These are phyloP conservation scores for Yponomeuta cagnagella DNA, from an alignment of 2,888 invertebrate species.

Conservation along the genomic window DNA sequence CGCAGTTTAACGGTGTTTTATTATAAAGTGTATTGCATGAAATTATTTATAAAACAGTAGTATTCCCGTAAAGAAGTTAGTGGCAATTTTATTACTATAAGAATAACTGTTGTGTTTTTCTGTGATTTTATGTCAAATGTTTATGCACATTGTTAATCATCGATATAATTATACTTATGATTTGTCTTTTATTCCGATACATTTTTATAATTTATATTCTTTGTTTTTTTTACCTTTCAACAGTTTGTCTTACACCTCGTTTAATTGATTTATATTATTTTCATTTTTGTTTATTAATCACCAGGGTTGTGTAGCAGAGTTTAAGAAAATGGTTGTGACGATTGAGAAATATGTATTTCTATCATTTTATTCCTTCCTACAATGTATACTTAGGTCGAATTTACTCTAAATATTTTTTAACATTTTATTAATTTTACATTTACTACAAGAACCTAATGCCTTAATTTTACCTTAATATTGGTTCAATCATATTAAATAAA, in stretches of 20 bases:
- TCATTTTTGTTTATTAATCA: background rate
- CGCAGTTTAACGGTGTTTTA: background rate
- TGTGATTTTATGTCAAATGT: background rate
- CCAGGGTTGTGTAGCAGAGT: conserved; percentile 21
- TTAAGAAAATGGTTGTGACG: conserved; percentile 20
- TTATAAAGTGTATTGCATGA: background rate
- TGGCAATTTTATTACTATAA: background rate
- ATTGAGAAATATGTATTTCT: conserved; percentile 5
- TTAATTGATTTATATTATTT: background rate
- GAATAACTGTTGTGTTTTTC: background rate
- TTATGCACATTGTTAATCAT: background rate
- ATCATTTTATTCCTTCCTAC: conserved; percentile 1
- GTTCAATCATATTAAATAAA: background rate
- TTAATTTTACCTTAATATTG: background rate
- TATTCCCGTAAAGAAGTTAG: background rate
- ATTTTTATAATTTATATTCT: conserved; percentile 17
- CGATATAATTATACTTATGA: background rate
- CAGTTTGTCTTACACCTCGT: background rate
- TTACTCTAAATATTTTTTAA: background rate
- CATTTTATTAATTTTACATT: background rate
- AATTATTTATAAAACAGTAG: background rate
- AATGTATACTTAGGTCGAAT: background rate
- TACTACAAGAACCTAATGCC: background rate
- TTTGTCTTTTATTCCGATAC: background rate
- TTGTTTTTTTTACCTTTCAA: background rate